A percentile compares a stretch with the other conserved stretches of the same genome.
Evolutionary conservation across 1,140 invertebrate species (phyloP).

Genomic region (Agrypnia vestita): DNA sequence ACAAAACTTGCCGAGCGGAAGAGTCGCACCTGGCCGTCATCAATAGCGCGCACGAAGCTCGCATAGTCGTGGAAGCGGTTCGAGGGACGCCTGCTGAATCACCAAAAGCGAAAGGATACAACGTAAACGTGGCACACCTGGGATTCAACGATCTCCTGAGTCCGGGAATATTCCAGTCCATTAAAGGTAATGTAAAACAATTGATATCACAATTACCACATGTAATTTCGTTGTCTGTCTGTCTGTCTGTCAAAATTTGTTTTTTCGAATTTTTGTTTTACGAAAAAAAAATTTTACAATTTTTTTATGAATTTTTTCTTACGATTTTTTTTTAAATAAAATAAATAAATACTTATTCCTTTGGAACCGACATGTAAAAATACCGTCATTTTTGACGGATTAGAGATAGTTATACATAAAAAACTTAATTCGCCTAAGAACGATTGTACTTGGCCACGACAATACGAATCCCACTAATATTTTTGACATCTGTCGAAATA

Average conservation of each 20-base stretch:
- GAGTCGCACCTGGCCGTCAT: constrained; percentile 61
- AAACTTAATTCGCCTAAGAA: too few relatives aligned
- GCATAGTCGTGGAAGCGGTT: constrained; percentile 36
- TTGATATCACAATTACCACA: not conserved
- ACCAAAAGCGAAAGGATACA: constrained; percentile 55
- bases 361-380: too few relatives aligned
- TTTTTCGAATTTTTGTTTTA: too few relatives aligned
- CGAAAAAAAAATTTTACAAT: too few relatives aligned
- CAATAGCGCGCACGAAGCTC: constrained; percentile 56
- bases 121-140: constrained; percentile 60
- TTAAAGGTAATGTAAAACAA: constrained; percentile 61
- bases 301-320: too few relatives aligned
- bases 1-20: constrained; percentile 61
- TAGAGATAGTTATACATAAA: too few relatives aligned
- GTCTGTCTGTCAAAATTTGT: not conserved
- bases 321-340: too few relatives aligned
- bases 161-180: constrained; percentile 60
- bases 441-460: too few relatives aligned
- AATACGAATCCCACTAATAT: too few relatives aligned
- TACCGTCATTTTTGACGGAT: too few relatives aligned
- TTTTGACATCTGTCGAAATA: too few relatives aligned
- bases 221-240: not conserved
- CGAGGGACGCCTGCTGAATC: constrained; percentile 42
- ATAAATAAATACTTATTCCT: too few relatives aligned
- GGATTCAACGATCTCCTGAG: constrained; percentile 62